phyloP scores from a whole-genome alignment of 2,797 vertebrate species.

The Epinephelus malabaricus region DNA sequence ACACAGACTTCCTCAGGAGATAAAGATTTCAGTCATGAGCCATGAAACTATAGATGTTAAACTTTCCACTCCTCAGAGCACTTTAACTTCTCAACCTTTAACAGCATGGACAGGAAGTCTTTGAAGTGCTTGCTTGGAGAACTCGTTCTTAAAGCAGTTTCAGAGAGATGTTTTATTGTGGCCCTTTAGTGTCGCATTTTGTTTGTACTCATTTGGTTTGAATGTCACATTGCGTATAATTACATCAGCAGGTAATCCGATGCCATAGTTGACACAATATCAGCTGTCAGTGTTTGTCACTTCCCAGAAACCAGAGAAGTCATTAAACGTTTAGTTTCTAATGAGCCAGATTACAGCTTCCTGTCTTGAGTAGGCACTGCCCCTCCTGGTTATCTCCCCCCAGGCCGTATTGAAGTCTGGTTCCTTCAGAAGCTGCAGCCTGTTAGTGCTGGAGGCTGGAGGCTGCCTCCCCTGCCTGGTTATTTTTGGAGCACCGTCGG shows the following conservation, averaged over 20 bases:
- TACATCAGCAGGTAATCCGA: constrained; percentile 28
- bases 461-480: constrained; percentile 78
- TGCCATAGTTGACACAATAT: constrained; percentile 28
- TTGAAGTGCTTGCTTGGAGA: background rate
- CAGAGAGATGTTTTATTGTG: background rate
- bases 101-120: background rate
- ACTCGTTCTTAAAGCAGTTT: background rate
- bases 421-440: constrained; percentile 78
- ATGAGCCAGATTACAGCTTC: constrained; percentile 74
- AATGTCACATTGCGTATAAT: background rate
- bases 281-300: constrained; percentile 61
- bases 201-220: background rate
- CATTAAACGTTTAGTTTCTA: constrained; percentile 63
- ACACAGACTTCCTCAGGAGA: too few species aligned
- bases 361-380: constrained; percentile 52
- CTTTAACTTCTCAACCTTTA: background rate
- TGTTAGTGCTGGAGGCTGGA: constrained; percentile 70
- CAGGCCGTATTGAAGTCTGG: constrained; percentile 62
- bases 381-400: constrained; percentile 50
- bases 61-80: background rate
- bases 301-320: constrained; percentile 53
- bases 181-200: background rate
- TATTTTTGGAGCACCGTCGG: constrained; percentile 88
- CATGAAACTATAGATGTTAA: background rate
- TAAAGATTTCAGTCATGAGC: too few species aligned